Evolutionary conservation across 2,888 invertebrate genomes (phyloP).

Genomic region (Acleris literana): DNA sequence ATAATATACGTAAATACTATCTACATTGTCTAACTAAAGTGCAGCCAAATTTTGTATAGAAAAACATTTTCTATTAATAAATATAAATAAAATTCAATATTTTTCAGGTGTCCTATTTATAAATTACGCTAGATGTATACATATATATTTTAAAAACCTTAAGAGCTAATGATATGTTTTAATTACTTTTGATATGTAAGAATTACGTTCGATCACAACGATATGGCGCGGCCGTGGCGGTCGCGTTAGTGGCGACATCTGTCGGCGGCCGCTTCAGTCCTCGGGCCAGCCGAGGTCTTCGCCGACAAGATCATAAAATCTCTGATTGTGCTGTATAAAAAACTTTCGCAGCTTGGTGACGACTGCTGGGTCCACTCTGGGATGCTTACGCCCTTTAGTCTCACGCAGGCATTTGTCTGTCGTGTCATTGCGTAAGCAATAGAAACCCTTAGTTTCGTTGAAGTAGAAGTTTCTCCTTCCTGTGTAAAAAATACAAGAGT

Average conservation of each 20-base stretch:
- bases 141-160: slow-evolving; percentile 77
- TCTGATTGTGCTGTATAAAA: slow-evolving; percentile 95
- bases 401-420: slow-evolving; percentile 92
- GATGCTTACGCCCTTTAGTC: slow-evolving; percentile 93
- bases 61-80: slow-evolving; percentile 39
- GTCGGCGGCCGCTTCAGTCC: slow-evolving; percentile 77
- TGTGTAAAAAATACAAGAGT: slow-evolving; percentile 45
- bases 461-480: slow-evolving; percentile 96
- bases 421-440: slow-evolving; percentile 93
- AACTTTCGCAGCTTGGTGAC: slow-evolving; percentile 92
- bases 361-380: slow-evolving; percentile 91
- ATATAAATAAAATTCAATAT: slow-evolving; percentile 58
- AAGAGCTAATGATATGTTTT: slow-evolving; percentile 72
- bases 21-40: slow-evolving; percentile 35
- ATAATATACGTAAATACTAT: slow-evolving; percentile 14
- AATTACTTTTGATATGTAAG: slow-evolving; percentile 55
- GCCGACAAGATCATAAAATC: slow-evolving; percentile 96
- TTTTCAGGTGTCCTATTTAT: slow-evolving; percentile 57
- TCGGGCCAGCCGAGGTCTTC: slow-evolving; percentile 97
- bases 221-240: slow-evolving; percentile 41
- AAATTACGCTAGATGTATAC: slow-evolving; percentile 71
- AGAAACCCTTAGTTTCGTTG: slow-evolving; percentile 98
- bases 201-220: slow-evolving; percentile 73
- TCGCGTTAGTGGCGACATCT: background rate
- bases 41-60: slow-evolving; percentile 37